These are phyloP conservation scores for Platanista minor DNA, from an alignment of 2,113 vertebrate genomes.

Conservation along the genomic window DNA sequence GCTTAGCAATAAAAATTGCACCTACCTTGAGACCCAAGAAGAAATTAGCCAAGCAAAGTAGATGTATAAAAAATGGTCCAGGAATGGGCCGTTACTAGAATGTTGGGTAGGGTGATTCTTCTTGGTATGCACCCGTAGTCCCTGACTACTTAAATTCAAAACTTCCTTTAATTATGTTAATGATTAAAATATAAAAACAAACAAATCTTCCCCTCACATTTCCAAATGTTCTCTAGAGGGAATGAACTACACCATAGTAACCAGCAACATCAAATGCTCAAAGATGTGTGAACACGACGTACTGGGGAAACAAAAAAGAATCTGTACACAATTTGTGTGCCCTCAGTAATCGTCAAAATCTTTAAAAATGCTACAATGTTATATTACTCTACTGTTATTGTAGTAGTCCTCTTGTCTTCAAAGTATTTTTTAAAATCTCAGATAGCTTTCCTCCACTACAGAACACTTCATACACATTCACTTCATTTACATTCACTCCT, in stretches of 20 bases:
- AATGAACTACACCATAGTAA: not conserved
- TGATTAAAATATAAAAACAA: not conserved
- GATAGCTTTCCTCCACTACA: not conserved
- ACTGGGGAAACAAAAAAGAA: not conserved
- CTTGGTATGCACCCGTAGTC: not conserved
- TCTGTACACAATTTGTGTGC: fast-evolving
- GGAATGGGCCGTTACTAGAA: not conserved
- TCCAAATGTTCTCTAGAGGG: not conserved
- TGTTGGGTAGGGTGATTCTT: not conserved
- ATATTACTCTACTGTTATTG: not conserved
- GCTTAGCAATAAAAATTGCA: not conserved
- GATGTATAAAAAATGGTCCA: not conserved
- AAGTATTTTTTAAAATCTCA: not conserved
- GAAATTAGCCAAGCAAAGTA: not conserved
- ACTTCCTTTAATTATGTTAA: not conserved
- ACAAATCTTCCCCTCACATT: not conserved
- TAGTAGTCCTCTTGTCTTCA: not conserved
- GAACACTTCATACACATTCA: not conserved
- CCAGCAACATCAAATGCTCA: not conserved
- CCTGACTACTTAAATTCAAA: not conserved
- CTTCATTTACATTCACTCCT: not conserved
- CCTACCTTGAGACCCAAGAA: not conserved
- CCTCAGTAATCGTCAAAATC: not conserved
- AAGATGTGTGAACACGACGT: not conserved
- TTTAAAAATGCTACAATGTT: not conserved